A percentile compares a stretch with the other conserved stretches of the same genome.
These are phyloP conservation scores for Scaptomyza flava DNA, from an alignment of 2,888 invertebrate species.

Conservation along the genomic window DNA sequence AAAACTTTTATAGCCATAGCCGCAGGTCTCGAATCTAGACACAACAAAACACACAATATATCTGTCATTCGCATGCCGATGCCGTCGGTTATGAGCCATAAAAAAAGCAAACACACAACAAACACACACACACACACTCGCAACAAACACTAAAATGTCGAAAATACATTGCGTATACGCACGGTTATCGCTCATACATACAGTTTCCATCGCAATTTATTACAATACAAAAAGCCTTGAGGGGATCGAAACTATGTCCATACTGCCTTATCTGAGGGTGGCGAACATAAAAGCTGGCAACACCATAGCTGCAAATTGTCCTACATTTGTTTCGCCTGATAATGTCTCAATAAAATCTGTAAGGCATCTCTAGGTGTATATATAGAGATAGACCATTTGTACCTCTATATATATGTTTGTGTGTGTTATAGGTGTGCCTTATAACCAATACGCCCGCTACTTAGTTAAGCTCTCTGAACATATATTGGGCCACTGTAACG, in stretches of 20 bases:
- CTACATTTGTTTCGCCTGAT: slow-evolving; percentile 74
- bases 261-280: slow-evolving; percentile 17
- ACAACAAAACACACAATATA: slow-evolving; percentile 46
- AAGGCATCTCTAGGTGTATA: slow-evolving; percentile 52
- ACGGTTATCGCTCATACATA: slow-evolving; percentile 70
- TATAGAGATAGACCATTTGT: no score
- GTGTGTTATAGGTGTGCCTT: slow-evolving; percentile 37
- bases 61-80: slow-evolving; percentile 57
- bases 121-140: slow-evolving; percentile 18
- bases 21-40: slow-evolving; percentile 18
- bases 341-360: slow-evolving; percentile 75
- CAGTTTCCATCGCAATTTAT: slow-evolving; percentile 57
- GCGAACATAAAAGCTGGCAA: slow-evolving; percentile 57
- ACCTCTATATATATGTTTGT: background rate
- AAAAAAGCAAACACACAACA: slow-evolving; percentile 42
- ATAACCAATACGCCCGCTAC: slow-evolving; percentile 51
- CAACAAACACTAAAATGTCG: slow-evolving; percentile 24
- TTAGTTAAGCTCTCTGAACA: slow-evolving; percentile 23
- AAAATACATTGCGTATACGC: slow-evolving; percentile 48
- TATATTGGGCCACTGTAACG: slow-evolving; percentile 28
- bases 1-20: slow-evolving; percentile 23
- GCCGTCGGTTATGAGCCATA: slow-evolving; percentile 65
- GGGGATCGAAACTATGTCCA: slow-evolving; percentile 54
- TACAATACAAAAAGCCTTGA: slow-evolving; percentile 31
- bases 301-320: slow-evolving; percentile 65